Base-by-base conservation (phyloP, 2,113 vertebrate genomes). In the Podarcis muralis region DNA sequence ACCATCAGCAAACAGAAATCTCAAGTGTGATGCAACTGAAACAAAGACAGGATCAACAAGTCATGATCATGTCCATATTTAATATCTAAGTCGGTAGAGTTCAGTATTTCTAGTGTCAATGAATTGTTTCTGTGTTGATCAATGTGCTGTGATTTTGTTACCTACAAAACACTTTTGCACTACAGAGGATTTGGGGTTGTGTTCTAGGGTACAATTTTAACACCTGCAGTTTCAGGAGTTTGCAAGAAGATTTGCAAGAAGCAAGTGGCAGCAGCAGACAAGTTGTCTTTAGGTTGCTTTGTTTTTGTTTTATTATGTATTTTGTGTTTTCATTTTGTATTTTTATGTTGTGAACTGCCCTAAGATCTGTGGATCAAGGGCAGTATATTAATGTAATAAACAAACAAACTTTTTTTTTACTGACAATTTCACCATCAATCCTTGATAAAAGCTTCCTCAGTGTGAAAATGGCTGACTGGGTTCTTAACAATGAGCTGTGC, bases 1-100 rank as follows among this genome's bases (percentile, higher is more conserved):
- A 82, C 11, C 77, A 80, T 81, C 81, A 88, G 16, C 13, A 83
- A 65, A 40, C 75, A 81, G 27, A n/a, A 81, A 30, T 6, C 87
- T 87, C 76, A 2, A 78, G 27, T 37, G 88, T 37, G 88, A 83
- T 76, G 15, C 72, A 89, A 87, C 62, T 76, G 25, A 88, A 93
- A 20, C 81, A 83, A 77, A 48, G 27, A 25, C 57, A 71, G 0
- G 15, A 30, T 90, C 59, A 84, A 89, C 80, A 89, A 27, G n/a
- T 79, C 25, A n/a, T 59, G 43, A 30, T 69, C 66, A 0, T 0
- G 27, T 53, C 11, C 87, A 83, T 40, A 13, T 48, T 48, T 68
- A 85, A 30, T 65, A 82, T 3, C 9, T 37, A 48, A 40, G 79
- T 86, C 65, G 15, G 9, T n/a, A 2, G 18, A 66, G n/a, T 77